Evolutionary conservation across 2,888 invertebrate genomes (phyloP), one percentile per base, ranked within the genome.

Genomic region (Ctena decussata): DNA sequence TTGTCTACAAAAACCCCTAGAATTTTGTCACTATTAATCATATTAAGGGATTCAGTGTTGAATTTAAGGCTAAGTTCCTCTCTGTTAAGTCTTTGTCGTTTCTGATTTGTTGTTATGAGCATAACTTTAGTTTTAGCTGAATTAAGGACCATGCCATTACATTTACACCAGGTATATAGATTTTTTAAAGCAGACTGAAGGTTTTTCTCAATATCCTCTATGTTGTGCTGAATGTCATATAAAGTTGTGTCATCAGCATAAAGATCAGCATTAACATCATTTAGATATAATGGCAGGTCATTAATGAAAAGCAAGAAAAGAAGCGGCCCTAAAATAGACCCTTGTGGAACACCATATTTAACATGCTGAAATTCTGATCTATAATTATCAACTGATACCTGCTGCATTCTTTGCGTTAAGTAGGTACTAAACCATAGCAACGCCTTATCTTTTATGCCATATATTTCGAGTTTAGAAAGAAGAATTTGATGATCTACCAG

Each of bases 241-340:
- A 69, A 21, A 37, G 69, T 69, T 69, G 69, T 69, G 69, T 69
- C 69, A 30, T 69, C 69, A 15, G 69, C 69, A 69, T 69, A 37
- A 69, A 69, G 69, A 27, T 69, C 69, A 11, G 69, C 27, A 37
- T 6, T 27, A 15, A 69, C 69, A 53, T 53, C 27, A 37, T 69
- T 32, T n/a, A 21, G 11, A 30, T 69, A 69, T 27, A 69, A 37
- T 5, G 69, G 69, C 11, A 69, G 37, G 27, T 69, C 69, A 69
- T 69, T 69, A 6, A 69, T 69, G 27, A 69, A 69, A 32, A 69
- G 37, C 21, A 69, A 69, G 27, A 69, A 69, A 6, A 69, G 32
- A 30, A 69, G 69, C 15, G 69, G 69, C 8, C 69, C 69, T 30
- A 69, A 27, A 35, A 69, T 69, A 27, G 69, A 69, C 15, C 69